Evolutionary conservation across 1,140 invertebrate species (phyloP), one percentile per base, ranked within the genome.

Genomic region (Brachionus plicatilis): DNA sequence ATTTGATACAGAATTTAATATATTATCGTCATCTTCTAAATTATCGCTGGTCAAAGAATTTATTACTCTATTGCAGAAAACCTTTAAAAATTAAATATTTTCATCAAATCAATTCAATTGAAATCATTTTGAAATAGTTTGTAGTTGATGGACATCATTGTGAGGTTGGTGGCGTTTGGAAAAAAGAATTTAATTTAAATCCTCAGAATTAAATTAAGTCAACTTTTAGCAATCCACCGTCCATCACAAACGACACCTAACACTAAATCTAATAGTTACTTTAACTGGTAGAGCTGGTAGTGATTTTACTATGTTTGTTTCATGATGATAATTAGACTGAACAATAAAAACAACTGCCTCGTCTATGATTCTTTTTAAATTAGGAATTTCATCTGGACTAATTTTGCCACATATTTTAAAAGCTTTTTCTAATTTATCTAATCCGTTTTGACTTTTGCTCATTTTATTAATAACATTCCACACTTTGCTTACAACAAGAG

Each of bases 51-150:
- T 72, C 17, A 72, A 72, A 2, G 29, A 72, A 72, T 72, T 72
- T 7, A 72, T 14, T 3, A 37, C 14, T 47, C 27, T 45, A 50
- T 76, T 20, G 17, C 41, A 47, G 9, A 76, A 76, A 45, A 29
- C 43, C 43, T 76, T 47, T 11, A 11, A 14, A 11, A 29, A 24
- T 91, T 8, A 97, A 89, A 88, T 97, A 98, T 87, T 92, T 92
- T 0, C 12, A 66, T 66, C 4, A 66, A 29, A 24, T 27, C 17
- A 66, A 93, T 92, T 4, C 93, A 90, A 89, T 96, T 97, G 0
- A 95, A 96, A 90, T 98, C 6, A 14, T 53, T 14, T 11, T 1
- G 3, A 98, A 89, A 98, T 93, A 0, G 94, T 92, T 95, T 97
- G 5, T 3, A 37, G 33, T 97, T 0, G 95, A 94, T 53, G 97